Evolutionary conservation across 2,797 vertebrate genomes (phyloP).

Genomic region (Premnoplex brunnescens): DNA sequence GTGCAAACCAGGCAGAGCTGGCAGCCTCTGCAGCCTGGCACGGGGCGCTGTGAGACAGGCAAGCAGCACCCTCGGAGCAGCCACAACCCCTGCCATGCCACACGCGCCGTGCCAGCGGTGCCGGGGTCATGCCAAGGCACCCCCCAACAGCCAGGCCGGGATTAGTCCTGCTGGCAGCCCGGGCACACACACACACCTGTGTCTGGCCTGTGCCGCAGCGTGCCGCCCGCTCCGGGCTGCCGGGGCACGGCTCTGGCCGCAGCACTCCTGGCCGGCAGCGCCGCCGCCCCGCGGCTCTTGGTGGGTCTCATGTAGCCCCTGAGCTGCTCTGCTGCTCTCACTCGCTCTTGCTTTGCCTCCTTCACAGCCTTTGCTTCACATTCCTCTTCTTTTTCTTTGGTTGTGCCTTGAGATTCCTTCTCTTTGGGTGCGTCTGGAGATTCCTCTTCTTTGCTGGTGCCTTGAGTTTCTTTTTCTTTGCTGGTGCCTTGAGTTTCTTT

Average conservation of each 20-base stretch:
- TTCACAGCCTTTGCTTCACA: not conserved
- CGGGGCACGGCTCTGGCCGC: slow-evolving; percentile 15
- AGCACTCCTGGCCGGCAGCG: not conserved
- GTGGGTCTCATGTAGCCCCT: slow-evolving; percentile 83
- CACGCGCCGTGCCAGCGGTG: too few relatives aligned
- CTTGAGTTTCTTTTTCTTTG: not conserved
- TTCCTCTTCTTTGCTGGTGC: not conserved
- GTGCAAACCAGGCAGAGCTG: too few relatives aligned
- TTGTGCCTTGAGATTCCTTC: too few relatives aligned
- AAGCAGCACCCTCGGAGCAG: too few relatives aligned
- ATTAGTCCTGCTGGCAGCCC: not conserved
- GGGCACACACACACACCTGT: slow-evolving; percentile 64
- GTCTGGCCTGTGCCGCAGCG: slow-evolving; percentile 10
- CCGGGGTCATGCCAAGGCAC: slow-evolving; percentile 55
- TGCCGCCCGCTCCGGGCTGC: not conserved
- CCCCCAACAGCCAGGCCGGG: not conserved
- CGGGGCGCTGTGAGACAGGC: too few relatives aligned
- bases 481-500: fast-evolving
- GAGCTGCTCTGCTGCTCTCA: slow-evolving; percentile 39
- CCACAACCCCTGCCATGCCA: too few relatives aligned
- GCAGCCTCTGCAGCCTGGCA: too few relatives aligned
- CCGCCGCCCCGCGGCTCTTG: slow-evolving; percentile 60
- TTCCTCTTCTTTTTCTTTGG: not conserved
- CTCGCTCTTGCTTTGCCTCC: slow-evolving; percentile 37
- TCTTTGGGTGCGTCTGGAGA: too few relatives aligned